Base-by-base conservation (phyloP, 2,888 invertebrate genomes). In the Chesias legatella region DNA sequence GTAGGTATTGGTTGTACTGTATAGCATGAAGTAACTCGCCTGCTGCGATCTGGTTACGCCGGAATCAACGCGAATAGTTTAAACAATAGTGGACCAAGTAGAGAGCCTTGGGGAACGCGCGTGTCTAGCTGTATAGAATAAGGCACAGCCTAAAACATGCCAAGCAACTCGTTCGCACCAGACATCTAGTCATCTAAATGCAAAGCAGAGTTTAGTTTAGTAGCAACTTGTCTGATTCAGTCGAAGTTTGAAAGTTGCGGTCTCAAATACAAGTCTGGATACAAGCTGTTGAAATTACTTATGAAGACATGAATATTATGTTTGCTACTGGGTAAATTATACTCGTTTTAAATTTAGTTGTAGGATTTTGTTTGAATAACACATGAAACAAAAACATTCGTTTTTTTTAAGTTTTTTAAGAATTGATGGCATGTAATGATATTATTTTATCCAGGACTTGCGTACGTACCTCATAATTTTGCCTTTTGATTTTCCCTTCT, bases 151-250 rank as follows among this genome's bases (percentile, higher is more conserved):
- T 17, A 25, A 17, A 33, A 30, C 30, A 23, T 32, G 13, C 30
- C 22, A 20, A 33, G 33, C 11, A 35, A 33, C 27, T 22, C 17
- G 10, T 25, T 29, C 21, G 29, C 27, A 32, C 32, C 37, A 38
- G 33, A 38, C 37, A 17, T 29, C 10, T 27, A 10, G 22, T 33
- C 40, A 33, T 39, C 27, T 17, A 33, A 27, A 38, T 38, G 29
- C 34, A 30, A 43, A 43, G 33, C 37, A 30, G 33, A 26, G 24
- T 33, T 20, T 25, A 35, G 32, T 32, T 39, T 35, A 32, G 30
- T 13, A 26, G 29, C n/a, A 38, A 38, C 43, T 38, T 34, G 30
- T 34, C 43, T 38, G 10, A 32, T 44, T 34, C 44, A 38, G 25
- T 40, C 33, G n/a, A 30, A 37, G 23, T 41, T 34, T 24, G 21